Conservation (phyloP, 2,797 vertebrate genomes). For the Mormyrus hasselquistii region DNA sequence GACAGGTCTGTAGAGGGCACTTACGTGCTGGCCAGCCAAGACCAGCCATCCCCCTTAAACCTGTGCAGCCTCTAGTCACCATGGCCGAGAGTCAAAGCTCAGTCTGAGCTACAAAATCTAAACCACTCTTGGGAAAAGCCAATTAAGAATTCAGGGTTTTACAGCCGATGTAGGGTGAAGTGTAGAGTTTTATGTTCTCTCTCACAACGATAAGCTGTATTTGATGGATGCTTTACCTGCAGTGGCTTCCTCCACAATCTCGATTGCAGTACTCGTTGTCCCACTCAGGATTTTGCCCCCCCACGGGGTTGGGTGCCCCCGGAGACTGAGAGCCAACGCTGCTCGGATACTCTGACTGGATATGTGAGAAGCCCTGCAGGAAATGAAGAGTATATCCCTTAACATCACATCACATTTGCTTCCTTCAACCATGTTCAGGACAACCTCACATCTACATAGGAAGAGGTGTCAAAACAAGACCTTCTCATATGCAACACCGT, state of each 20-base stretch:
- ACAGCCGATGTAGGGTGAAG: neutral
- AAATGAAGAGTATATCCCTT: neutral
- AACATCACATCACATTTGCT: neutral
- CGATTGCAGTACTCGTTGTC: conserved; percentile 87
- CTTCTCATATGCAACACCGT: neutral
- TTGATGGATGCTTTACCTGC: conserved; percentile 69
- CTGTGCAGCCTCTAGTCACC: neutral
- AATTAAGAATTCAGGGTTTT: neutral
- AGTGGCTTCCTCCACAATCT: conserved; percentile 92
- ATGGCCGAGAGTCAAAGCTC: neutral
- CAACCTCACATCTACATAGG: neutral
- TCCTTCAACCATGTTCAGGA: neutral
- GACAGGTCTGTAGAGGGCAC: conserved; percentile 1
- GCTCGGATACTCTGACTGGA: conserved; percentile 87
- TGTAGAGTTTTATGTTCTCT: neutral
- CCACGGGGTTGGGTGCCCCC: conserved; percentile 75
- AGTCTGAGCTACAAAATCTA: neutral
- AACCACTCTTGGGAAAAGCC: neutral
- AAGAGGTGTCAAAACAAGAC: neutral
- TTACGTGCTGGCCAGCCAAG: neutral
- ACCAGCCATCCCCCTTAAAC: neutral
- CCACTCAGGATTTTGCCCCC: conserved; percentile 79
- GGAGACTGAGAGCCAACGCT: conserved; percentile 85
- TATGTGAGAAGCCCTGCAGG: conserved; percentile 83
- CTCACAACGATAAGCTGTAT: neutral